phyloP scores from a whole-genome alignment of 2,797 vertebrate genomes.

The Phrynocephalus forsythii region DNA sequence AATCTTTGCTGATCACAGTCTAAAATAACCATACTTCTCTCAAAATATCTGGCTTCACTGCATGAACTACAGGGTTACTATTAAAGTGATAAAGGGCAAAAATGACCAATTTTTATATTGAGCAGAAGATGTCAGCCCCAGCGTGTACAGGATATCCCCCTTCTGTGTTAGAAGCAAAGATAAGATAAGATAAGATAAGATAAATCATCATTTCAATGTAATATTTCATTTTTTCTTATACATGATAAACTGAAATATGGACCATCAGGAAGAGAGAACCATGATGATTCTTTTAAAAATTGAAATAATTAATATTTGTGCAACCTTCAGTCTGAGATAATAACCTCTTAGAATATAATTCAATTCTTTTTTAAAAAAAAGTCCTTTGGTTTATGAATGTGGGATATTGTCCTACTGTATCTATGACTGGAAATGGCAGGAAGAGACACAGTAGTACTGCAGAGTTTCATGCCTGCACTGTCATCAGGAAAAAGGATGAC shows the following conservation, averaged over 20 bases:
- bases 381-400: too few relatives aligned
- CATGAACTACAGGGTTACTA: constrained; percentile 75
- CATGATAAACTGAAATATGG: neutral
- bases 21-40: constrained; percentile 83
- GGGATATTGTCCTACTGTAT: too few relatives aligned
- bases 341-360: neutral
- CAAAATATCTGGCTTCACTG: constrained; percentile 78
- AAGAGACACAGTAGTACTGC: too few relatives aligned
- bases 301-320: constrained; percentile 23
- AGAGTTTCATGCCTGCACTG: too few relatives aligned
- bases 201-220: neutral
- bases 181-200: too few relatives aligned
- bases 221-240: neutral
- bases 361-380: too few relatives aligned
- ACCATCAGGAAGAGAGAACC: neutral
- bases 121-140: constrained; percentile 35
- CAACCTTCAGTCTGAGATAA: neutral
- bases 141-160: constrained; percentile 29
- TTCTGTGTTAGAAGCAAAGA: constrained; percentile 39
- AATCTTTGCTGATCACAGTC: constrained; percentile 80
- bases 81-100: constrained; percentile 66
- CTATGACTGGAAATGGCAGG: too few relatives aligned
- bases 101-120: constrained; percentile 68
- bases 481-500: too few relatives aligned
- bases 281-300: neutral